Evolutionary conservation across 2,797 vertebrate genomes (phyloP).

Genomic region (Pipistrellus pygmaeus): DNA sequence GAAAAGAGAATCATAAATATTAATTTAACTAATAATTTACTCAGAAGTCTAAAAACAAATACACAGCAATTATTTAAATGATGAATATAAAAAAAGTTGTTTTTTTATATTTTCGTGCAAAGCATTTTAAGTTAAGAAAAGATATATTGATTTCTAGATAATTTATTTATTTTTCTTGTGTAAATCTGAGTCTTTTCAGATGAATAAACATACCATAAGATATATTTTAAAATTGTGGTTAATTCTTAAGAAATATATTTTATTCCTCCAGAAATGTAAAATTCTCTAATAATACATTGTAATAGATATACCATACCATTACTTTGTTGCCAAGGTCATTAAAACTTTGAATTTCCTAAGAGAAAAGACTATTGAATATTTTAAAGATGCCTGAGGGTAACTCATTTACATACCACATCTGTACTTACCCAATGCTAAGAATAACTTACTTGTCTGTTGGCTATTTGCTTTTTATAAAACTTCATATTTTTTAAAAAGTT

Average conservation of each 20-base stretch:
- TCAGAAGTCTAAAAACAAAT: not conserved
- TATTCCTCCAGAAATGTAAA: not conserved
- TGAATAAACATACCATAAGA: not conserved
- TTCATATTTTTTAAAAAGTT: not conserved
- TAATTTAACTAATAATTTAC: not conserved
- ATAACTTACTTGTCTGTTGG: not conserved
- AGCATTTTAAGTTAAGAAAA: slow-evolving; percentile 30
- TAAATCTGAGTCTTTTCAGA: not conserved
- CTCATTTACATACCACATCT: slow-evolving; percentile 26
- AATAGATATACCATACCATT: not conserved
- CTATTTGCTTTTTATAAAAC: slow-evolving; percentile 16
- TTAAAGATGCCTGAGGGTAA: slow-evolving; percentile 50
- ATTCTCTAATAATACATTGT: not conserved
- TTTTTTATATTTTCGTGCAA: not conserved
- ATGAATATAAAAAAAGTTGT: not conserved
- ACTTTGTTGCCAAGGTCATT: not conserved
- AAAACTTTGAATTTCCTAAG: slow-evolving; percentile 39
- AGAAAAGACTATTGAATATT: slow-evolving; percentile 48
- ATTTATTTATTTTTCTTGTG: not conserved
- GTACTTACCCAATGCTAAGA: not conserved
- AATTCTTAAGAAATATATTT: slow-evolving; percentile 28
- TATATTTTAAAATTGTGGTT: not conserved
- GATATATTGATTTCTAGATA: not conserved
- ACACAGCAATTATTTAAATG: not conserved
- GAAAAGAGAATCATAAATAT: not conserved